phyloP scores from a whole-genome alignment of 2,888 invertebrate genomes.

The Cremastinae sp. region DNA sequence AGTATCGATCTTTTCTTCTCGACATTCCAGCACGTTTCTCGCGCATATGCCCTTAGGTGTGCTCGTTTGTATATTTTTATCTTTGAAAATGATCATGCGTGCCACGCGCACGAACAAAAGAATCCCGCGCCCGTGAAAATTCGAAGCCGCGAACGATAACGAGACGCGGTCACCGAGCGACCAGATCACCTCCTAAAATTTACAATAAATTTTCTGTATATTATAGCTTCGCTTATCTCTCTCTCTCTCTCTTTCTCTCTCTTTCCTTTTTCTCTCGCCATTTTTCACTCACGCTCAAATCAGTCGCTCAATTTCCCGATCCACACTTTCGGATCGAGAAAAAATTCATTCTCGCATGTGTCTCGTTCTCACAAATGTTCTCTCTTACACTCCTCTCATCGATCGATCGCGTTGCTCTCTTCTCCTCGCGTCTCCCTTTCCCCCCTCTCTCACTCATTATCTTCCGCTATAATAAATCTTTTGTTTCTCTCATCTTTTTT shows the following conservation, averaged over 20 bases:
- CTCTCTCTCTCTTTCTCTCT: constrained; percentile 15
- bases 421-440: constrained; percentile 47
- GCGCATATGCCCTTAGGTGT: constrained; percentile 2
- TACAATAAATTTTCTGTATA: constrained; percentile 71
- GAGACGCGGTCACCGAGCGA: constrained; percentile 76
- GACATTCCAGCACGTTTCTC: constrained; percentile 20
- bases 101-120: background rate
- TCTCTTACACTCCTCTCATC: constrained; percentile 36
- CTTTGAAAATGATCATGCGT: background rate
- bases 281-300: constrained; percentile 53
- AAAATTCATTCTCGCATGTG: constrained; percentile 27
- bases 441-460: constrained; percentile 41
- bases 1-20: constrained; percentile 32
- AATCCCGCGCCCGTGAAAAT: constrained; percentile 72
- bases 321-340: constrained; percentile 48
- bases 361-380: constrained; percentile 23
- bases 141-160: constrained; percentile 71
- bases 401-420: constrained; percentile 38
- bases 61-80: constrained; percentile 3
- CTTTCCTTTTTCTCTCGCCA: constrained; percentile 51
- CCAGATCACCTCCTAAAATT: constrained; percentile 73
- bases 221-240: constrained; percentile 55
- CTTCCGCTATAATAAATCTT: constrained; percentile 71
- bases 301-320: constrained; percentile 53
- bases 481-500: constrained; percentile 69